Evolutionary conservation across 2,888 invertebrate species (phyloP).

Genomic region (Lycocerus yunnanus): DNA sequence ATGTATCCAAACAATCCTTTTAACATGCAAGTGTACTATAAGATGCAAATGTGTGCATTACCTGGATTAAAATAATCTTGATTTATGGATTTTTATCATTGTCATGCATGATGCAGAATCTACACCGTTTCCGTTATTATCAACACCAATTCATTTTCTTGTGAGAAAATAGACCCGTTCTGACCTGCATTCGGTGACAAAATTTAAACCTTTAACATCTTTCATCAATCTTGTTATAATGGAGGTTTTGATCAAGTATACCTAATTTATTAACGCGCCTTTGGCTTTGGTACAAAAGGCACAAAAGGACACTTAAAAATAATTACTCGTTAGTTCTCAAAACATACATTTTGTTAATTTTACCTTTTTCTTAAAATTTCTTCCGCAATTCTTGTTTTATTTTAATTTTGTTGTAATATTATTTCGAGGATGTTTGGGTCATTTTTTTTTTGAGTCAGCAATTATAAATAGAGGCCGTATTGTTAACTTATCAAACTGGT

Average conservation of each 20-base stretch:
- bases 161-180: conserved; percentile 14
- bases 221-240: neutral
- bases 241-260: neutral
- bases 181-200: neutral
- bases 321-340: neutral
- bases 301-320: neutral
- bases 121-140: conserved; percentile 22
- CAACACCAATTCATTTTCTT: neutral
- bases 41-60: conserved; percentile 30
- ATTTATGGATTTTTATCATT: conserved; percentile 31
- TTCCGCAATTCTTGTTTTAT: neutral
- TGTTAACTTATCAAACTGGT: neutral
- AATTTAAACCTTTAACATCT: neutral
- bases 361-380: neutral
- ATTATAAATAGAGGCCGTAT: neutral
- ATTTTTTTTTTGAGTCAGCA: neutral
- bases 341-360: neutral
- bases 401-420: no score
- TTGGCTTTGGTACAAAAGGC: neutral
- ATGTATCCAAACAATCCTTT: conserved; percentile 31
- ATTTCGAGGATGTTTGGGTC: neutral
- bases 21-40: conserved; percentile 27
- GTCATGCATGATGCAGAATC: conserved; percentile 9
- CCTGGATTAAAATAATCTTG: conserved; percentile 33
- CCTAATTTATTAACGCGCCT: neutral